phyloP scores from a whole-genome alignment of 2,888 invertebrate species.

The Flabesymbios commensalis region DNA sequence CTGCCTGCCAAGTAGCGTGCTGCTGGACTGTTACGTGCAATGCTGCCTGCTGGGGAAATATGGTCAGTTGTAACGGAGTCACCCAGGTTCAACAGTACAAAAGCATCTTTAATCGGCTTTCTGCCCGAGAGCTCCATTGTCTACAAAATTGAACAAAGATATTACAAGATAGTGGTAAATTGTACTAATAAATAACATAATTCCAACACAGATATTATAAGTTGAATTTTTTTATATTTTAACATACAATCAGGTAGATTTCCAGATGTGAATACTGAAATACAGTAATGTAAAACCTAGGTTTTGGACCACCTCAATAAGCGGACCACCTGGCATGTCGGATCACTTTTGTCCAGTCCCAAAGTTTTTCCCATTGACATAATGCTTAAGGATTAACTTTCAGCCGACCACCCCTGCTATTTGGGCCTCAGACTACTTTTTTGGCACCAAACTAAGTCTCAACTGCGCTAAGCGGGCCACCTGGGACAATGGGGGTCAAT shows the following conservation, averaged over 20 bases:
- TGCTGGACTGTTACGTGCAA: conserved; percentile 91
- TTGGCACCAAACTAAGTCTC: no score
- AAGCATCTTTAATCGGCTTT: conserved; percentile 72
- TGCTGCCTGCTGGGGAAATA: conserved; percentile 97
- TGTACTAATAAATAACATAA: background rate
- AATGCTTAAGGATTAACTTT: no score
- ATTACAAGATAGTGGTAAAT: background rate
- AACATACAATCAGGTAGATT: background rate
- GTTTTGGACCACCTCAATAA: no score
- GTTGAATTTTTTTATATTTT: background rate
- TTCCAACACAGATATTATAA: background rate
- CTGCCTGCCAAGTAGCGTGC: conserved; percentile 73
- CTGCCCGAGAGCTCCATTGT: conserved; percentile 68
- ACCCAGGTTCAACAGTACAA: conserved; percentile 78
- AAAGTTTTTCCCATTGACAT: no score
- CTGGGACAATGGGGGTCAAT: no score
- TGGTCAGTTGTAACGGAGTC: conserved; percentile 99
- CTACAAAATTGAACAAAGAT: conserved; percentile 42
- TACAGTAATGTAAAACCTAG: background rate
- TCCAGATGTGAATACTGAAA: background rate
- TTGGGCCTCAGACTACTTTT: no score
- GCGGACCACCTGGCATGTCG: no score
- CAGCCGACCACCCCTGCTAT: no score
- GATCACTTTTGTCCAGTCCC: no score
- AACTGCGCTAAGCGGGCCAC: no score